phyloP scores from a whole-genome alignment of 2,888 invertebrate genomes.

The Leptinotarsa haldemani region DNA sequence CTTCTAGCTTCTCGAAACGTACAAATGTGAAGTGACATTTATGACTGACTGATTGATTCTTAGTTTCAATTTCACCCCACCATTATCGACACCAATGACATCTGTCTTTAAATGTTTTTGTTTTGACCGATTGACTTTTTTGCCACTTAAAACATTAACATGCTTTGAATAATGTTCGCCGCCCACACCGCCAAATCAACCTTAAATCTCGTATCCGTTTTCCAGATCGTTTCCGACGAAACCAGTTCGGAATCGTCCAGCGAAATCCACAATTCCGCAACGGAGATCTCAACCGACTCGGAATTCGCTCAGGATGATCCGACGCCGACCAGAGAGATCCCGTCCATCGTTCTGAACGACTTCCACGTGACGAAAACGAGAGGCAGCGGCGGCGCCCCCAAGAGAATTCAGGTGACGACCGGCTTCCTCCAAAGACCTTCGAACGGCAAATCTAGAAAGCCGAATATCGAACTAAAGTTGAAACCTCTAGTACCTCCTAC shows the following conservation, averaged over 20 bases:
- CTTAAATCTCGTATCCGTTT: slow-evolving; percentile 17
- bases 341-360: slow-evolving; percentile 81
- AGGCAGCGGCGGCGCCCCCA: slow-evolving; percentile 64
- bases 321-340: slow-evolving; percentile 78
- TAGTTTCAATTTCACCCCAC: slow-evolving; percentile 4
- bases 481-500: slow-evolving; percentile 62
- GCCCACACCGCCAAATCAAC: background rate
- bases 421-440: slow-evolving; percentile 66
- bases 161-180: slow-evolving; percentile 14
- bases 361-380: slow-evolving; percentile 70
- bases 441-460: slow-evolving; percentile 58
- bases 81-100: slow-evolving; percentile 5
- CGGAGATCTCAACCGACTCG: slow-evolving; percentile 92
- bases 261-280: slow-evolving; percentile 85
- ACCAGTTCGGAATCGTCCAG: slow-evolving; percentile 75
- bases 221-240: slow-evolving; percentile 76
- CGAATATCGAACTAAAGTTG: slow-evolving; percentile 63
- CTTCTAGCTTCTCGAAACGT: no score
- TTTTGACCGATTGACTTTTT: slow-evolving; percentile 21
- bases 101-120: slow-evolving; percentile 11
- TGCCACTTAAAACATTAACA: slow-evolving; percentile 27
- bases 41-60: no score
- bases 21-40: no score
- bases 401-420: slow-evolving; percentile 73
- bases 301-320: slow-evolving; percentile 88